A percentile compares a stretch with the other conserved stretches of the same genome.
phyloP scores from a whole-genome alignment of 2,797 vertebrate genomes.

The Tadarida brasiliensis region DNA sequence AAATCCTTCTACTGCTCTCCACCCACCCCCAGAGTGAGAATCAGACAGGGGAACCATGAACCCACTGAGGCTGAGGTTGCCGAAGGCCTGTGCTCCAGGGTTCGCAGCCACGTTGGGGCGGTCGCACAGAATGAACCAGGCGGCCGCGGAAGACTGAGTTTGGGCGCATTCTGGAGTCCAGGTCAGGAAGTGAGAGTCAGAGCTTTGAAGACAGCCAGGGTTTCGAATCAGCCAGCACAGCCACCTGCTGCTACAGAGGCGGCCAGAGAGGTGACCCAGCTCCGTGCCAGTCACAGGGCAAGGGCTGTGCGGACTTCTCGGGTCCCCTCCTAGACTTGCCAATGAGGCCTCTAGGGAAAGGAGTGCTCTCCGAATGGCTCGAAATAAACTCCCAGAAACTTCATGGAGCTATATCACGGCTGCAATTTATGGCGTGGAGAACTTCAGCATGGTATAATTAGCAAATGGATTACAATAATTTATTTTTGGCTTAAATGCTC shows the following conservation, averaged over 20 bases:
- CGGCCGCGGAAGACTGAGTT: not conserved
- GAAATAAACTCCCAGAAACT: conserved; percentile 84
- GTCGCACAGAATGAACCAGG: not conserved
- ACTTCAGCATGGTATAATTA: conserved; percentile 86
- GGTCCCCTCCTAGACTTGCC: conserved; percentile 75
- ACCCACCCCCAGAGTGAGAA: not conserved
- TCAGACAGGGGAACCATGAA: not conserved
- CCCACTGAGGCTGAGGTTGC: not conserved
- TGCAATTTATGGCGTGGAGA: conserved; percentile 82
- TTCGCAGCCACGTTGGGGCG: not conserved
- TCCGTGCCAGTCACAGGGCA: not conserved
- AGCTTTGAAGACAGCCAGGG: not conserved
- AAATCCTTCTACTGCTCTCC: not conserved
- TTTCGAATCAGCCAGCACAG: not conserved
- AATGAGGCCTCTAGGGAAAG: conserved; percentile 68
- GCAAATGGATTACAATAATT: conserved; percentile 84
- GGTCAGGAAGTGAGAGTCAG: not conserved
- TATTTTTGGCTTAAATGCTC: conserved; percentile 86
- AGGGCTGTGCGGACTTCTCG: not conserved
- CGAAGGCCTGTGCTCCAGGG: not conserved
- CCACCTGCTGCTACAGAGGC: not conserved
- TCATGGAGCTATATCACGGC: conserved; percentile 78
- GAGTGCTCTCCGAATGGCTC: conserved; percentile 76
- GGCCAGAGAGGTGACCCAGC: accelerated
- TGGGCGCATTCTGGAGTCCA: not conserved